Evolutionary conservation across 2,888 invertebrate genomes (phyloP).

Genomic region (Sceliomorpha sp.): DNA sequence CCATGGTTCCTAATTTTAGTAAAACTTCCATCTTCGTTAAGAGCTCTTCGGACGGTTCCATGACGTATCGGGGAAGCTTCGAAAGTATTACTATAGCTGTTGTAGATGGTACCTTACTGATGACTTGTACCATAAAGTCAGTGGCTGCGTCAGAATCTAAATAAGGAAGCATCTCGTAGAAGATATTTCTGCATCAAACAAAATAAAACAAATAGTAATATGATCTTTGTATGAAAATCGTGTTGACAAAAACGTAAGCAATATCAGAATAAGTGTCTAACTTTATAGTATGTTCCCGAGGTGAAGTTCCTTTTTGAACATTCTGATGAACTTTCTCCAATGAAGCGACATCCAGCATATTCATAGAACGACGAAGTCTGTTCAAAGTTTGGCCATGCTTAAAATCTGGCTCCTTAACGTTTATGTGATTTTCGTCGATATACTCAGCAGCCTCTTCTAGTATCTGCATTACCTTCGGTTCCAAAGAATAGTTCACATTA

Average conservation of each 20-base stretch:
- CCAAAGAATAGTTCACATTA: too few relatives aligned
- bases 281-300: slow-evolving; percentile 60
- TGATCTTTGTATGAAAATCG: slow-evolving; percentile 3
- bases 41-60: slow-evolving; percentile 76
- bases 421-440: slow-evolving; percentile 73
- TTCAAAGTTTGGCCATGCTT: slow-evolving; percentile 74
- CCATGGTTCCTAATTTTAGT: slow-evolving; percentile 59
- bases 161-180: slow-evolving; percentile 79
- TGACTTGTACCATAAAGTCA: too few relatives aligned
- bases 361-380: slow-evolving; percentile 66
- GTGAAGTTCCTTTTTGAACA: slow-evolving; percentile 51
- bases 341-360: slow-evolving; percentile 68
- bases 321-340: slow-evolving; percentile 68
- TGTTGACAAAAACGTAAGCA: not conserved
- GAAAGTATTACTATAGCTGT: slow-evolving; percentile 74
- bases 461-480: slow-evolving; percentile 67
- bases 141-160: too few relatives aligned
- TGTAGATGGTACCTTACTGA: slow-evolving; percentile 71
- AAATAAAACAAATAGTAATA: slow-evolving; percentile 1
- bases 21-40: slow-evolving; percentile 75
- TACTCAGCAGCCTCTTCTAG: slow-evolving; percentile 73
- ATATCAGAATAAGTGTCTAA: slow-evolving; percentile 23
- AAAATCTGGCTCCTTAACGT: slow-evolving; percentile 69
- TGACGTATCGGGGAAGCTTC: slow-evolving; percentile 79
- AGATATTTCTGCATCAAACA: slow-evolving; percentile 70